Evolutionary conservation across 2,113 vertebrate genomes (phyloP), one percentile per base, ranked within the genome.

Genomic region (Odobenus rosmarus): DNA sequence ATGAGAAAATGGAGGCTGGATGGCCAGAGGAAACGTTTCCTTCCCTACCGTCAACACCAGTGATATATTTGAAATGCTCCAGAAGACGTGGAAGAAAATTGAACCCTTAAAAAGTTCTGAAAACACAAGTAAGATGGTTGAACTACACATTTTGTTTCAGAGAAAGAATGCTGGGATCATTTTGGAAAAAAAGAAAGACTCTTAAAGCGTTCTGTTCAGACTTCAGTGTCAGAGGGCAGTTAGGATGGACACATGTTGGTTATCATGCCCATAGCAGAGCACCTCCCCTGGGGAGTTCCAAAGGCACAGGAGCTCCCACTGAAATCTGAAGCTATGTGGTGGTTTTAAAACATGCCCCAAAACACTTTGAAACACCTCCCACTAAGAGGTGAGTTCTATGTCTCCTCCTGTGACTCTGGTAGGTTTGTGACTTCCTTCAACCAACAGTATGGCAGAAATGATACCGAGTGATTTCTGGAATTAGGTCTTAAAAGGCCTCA

Each of bases 121-220:
- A 89, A 99, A 99, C 97, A 99, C 99, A 0, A 99, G 99, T 90
- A 99, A 0, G 99, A 99, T 84, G 99, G 31, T 49, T 39, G 72
- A 83, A 72, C 12, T 19, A 64, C 12, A 10, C 10, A 46, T 74
- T 83, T 82, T 57, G 23, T 89, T 83, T 83, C 61, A 69, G 79
- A 99, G 96, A 99, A 98, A 99, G 99, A 99, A 99, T 98, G 99
- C 99, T 98, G 99, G 99, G 97, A 99, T 99, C 97, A 99, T 99
- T 99, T 98, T 99, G 99, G 89, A 99, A 99, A 98, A 99, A 98
- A 98, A 99, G 99, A 92, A 99, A 99, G 99, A 99, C 99, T 98
- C 99, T 99, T 98, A 99, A 99, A 98, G 99, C 99, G n/a, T 99
- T 99, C 95, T 99, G 99, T 98, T 99, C 99, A 98, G 99, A 99